Percentiles rank a stretch among this genome's conserved stretches.
phyloP scores from a whole-genome alignment of 2,888 invertebrate genomes.

The Rhaphigaster nebulosa region DNA sequence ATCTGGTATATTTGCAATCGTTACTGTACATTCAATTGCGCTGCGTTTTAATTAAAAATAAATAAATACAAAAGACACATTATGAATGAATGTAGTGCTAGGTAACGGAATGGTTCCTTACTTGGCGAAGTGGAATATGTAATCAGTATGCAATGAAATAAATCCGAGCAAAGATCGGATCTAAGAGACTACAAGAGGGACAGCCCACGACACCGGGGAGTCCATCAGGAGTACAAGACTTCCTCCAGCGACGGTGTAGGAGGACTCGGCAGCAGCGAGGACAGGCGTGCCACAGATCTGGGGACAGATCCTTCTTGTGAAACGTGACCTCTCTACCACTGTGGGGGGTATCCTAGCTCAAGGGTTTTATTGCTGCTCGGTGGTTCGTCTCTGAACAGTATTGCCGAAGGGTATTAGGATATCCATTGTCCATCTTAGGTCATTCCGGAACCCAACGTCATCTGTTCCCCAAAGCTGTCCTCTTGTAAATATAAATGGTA shows the following conservation, averaged over 20 bases:
- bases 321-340: conserved; percentile 36
- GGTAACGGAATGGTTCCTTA: neutral
- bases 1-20: too few relatives aligned
- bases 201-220: conserved; percentile 1
- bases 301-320: conserved; percentile 43
- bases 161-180: neutral
- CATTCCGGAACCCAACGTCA: neutral
- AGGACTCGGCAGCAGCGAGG: conserved; percentile 2
- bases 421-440: conserved; percentile 1
- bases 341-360: neutral
- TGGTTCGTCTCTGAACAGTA: neutral
- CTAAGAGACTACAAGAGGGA: neutral
- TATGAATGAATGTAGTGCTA: neutral
- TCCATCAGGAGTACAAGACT: conserved; percentile 25
- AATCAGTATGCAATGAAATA: conserved; percentile 17
- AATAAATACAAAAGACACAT: neutral
- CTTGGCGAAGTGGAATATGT: conserved; percentile 28
- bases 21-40: too few relatives aligned
- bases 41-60: neutral
- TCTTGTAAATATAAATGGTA: neutral
- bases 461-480: neutral
- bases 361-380: neutral
- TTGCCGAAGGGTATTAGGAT: neutral
- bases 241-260: neutral
- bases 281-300: conserved; percentile 37